Evolutionary conservation across 1,140 invertebrate species (phyloP).

Genomic region (Gonatopus flavifemur): DNA sequence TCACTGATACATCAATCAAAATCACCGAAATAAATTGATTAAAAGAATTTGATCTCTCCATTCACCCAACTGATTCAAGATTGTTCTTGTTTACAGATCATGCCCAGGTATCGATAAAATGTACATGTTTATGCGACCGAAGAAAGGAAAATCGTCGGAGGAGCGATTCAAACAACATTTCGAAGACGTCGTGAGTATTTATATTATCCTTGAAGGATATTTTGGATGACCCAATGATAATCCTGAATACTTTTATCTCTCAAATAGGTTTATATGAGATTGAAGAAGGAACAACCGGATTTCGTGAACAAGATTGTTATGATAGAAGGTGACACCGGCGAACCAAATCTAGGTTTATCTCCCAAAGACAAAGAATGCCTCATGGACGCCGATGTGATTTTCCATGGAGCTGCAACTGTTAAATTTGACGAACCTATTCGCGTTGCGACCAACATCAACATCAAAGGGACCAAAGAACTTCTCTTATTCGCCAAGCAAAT

Average conservation of each 20-base stretch:
- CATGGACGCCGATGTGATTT: conserved; percentile 66
- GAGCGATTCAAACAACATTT: conserved; percentile 64
- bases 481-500: conserved; percentile 66
- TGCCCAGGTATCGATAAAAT: conserved; percentile 69
- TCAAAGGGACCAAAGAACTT: conserved; percentile 63
- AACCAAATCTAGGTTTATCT: conserved; percentile 62
- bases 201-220: neutral
- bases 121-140: conserved; percentile 70
- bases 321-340: conserved; percentile 64
- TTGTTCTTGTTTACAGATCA: conserved; percentile 60
- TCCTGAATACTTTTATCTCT: neutral
- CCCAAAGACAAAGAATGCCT: conserved; percentile 56
- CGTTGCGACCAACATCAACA: conserved; percentile 64
- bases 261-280: conserved; percentile 57
- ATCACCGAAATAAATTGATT: no score
- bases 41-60: no score
- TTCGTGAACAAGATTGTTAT: conserved; percentile 61
- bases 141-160: conserved; percentile 66
- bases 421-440: conserved; percentile 82
- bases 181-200: conserved; percentile 56
- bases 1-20: no score
- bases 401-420: conserved; percentile 88
- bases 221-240: neutral
- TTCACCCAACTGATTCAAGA: no score
- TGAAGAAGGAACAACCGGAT: conserved; percentile 49